phyloP scores from a whole-genome alignment of 2,888 invertebrate genomes.

The Athripsodes cinereus region DNA sequence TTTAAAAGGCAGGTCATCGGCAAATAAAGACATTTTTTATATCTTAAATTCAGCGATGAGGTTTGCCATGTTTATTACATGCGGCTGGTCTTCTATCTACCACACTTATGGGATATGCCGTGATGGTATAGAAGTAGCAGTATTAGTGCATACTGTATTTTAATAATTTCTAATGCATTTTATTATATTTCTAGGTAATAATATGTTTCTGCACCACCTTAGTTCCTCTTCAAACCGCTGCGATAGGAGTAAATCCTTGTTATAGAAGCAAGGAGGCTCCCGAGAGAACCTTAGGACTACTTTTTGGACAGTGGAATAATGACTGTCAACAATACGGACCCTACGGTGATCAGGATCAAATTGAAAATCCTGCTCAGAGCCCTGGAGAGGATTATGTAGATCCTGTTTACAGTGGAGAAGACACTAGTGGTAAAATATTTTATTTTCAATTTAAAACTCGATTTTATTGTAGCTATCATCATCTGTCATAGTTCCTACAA shows the following conservation, averaged over 20 bases:
- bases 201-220: neutral
- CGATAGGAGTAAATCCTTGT: constrained; percentile 9
- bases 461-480: too few species aligned
- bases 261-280: constrained; percentile 19
- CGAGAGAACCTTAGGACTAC: constrained; percentile 18
- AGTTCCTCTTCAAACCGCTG: neutral
- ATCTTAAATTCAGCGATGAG: too few species aligned
- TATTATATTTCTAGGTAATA: neutral
- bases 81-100: too few species aligned
- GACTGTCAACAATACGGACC: neutral
- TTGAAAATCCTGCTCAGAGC: neutral
- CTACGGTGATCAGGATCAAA: neutral
- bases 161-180: too few species aligned
- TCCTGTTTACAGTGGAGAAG: constrained; percentile 21
- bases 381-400: constrained; percentile 15
- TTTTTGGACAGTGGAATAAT: constrained; percentile 13
- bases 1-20: too few species aligned
- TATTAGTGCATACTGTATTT: too few species aligned
- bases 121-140: too few species aligned
- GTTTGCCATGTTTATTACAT: too few species aligned
- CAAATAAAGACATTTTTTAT: too few species aligned
- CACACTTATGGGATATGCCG: too few species aligned
- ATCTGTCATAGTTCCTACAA: too few species aligned
- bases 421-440: constrained; percentile 19
- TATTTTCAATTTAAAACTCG: too few species aligned